A percentile compares a stretch with the other conserved stretches of the same genome.
phyloP scores from a whole-genome alignment of 2,888 invertebrate genomes.

The Drosophila affinis region DNA sequence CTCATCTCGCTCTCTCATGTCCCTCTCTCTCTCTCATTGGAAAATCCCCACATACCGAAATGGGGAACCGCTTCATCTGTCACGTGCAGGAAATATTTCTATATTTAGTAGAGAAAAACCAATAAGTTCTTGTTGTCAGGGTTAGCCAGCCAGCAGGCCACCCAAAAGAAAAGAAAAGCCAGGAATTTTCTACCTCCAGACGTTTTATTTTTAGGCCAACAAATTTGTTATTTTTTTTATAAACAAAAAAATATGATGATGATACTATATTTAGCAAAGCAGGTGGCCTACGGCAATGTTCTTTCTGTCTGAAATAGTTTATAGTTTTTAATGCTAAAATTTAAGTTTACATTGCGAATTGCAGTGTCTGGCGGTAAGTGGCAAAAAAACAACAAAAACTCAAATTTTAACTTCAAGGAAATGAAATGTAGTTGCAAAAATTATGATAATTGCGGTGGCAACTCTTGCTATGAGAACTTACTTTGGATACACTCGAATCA shows the following conservation, averaged over 20 bases:
- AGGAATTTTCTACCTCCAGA: constrained; percentile 56
- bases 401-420: constrained; percentile 28
- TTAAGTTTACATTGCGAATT: constrained; percentile 76
- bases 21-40: constrained; percentile 7
- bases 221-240: constrained; percentile 16
- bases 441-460: constrained; percentile 48
- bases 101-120: constrained; percentile 9
- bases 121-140: constrained; percentile 74
- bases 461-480: constrained; percentile 73
- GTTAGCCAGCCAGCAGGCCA: constrained; percentile 61
- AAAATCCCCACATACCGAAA: constrained; percentile 28
- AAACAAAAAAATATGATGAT: constrained; percentile 27
- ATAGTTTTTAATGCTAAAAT: constrained; percentile 34
- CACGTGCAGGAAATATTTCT: constrained; percentile 33
- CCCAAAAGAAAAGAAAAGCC: constrained; percentile 18
- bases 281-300: constrained; percentile 22
- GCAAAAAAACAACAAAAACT: constrained; percentile 41
- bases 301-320: constrained; percentile 13
- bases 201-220: constrained; percentile 55
- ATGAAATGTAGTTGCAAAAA: constrained; percentile 22
- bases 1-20: constrained; percentile 13
- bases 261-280: constrained; percentile 14
- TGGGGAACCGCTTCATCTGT: constrained; percentile 30
- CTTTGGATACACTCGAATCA: constrained; percentile 35
- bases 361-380: constrained; percentile 76